Conservation (phyloP, 1,140 invertebrate species). For the Caenorhabditis inopinata region DNA sequence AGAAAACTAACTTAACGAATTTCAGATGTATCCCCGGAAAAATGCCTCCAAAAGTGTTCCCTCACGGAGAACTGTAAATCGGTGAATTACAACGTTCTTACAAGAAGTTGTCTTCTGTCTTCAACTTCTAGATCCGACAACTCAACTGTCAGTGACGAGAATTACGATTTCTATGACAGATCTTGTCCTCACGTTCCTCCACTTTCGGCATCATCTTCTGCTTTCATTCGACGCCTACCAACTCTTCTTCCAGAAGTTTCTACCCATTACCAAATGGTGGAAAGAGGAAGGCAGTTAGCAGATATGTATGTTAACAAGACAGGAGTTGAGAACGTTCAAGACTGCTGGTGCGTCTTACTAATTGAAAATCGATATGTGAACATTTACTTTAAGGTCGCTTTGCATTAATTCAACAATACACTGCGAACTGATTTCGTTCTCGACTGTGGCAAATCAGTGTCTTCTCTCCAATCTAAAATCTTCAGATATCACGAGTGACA, state of each 20-base stretch:
- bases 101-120: background rate
- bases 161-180: slow-evolving; percentile 36
- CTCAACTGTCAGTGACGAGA: slow-evolving; percentile 34
- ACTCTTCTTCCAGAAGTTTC: background rate
- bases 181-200: slow-evolving; percentile 8
- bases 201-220: background rate
- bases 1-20: no score
- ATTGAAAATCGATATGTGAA: background rate
- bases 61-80: background rate
- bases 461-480: background rate
- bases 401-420: background rate
- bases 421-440: background rate
- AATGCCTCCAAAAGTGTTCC: slow-evolving; percentile 26
- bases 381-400: background rate
- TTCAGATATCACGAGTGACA: background rate
- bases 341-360: background rate
- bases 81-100: slow-evolving; percentile 38
- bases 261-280: background rate
- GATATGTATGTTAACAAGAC: background rate
- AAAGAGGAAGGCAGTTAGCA: background rate
- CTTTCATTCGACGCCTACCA: background rate
- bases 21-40: slow-evolving; percentile 25
- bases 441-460: background rate
- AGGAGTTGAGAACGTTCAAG: background rate
- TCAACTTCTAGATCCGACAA: background rate